A percentile compares a stretch with the other conserved stretches of the same genome.
These are phyloP conservation scores for Prionailurus viverrinus DNA, from an alignment of 2,113 vertebrate genomes.

Conservation along the genomic window DNA sequence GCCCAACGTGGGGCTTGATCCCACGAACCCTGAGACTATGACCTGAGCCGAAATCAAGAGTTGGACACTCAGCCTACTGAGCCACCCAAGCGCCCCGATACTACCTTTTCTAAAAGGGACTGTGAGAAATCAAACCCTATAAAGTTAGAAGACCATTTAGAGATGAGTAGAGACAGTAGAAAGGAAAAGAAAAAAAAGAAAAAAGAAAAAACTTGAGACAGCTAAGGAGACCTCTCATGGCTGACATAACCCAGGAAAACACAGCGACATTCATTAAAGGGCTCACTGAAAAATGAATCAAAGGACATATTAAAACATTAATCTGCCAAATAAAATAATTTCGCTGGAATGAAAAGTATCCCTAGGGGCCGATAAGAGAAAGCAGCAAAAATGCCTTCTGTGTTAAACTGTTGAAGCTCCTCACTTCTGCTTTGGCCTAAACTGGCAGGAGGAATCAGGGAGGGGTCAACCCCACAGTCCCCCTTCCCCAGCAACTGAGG, in stretches of 20 bases:
- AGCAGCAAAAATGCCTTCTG: slow-evolving; percentile 84
- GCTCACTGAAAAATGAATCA: slow-evolving; percentile 50
- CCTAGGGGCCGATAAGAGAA: slow-evolving; percentile 69
- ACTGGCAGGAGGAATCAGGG: not conserved
- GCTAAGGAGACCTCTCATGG: not conserved
- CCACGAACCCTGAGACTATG: too few species aligned
- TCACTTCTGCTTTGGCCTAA: slow-evolving; percentile 60
- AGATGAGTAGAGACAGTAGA: not conserved
- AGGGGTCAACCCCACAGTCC: not conserved
- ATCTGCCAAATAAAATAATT: slow-evolving; percentile 79
- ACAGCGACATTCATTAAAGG: slow-evolving; percentile 71
- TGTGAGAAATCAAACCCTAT: not conserved
- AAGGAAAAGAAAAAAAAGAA: too few species aligned
- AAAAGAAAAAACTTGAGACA: not conserved
- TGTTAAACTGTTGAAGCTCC: slow-evolving; percentile 48
- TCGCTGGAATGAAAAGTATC: slow-evolving; percentile 70
- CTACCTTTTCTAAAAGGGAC: not conserved
- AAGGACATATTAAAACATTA: slow-evolving; percentile 64
- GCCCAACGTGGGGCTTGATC: too few species aligned
- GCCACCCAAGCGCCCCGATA: not conserved
- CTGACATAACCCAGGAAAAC: slow-evolving; percentile 47
- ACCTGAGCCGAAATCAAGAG: too few species aligned
- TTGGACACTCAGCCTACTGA: too few species aligned
- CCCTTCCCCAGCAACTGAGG: not conserved
- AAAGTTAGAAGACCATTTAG: not conserved